Evolutionary conservation across 2,797 vertebrate genomes (phyloP).

Genomic region (Tragopan temminckii): DNA sequence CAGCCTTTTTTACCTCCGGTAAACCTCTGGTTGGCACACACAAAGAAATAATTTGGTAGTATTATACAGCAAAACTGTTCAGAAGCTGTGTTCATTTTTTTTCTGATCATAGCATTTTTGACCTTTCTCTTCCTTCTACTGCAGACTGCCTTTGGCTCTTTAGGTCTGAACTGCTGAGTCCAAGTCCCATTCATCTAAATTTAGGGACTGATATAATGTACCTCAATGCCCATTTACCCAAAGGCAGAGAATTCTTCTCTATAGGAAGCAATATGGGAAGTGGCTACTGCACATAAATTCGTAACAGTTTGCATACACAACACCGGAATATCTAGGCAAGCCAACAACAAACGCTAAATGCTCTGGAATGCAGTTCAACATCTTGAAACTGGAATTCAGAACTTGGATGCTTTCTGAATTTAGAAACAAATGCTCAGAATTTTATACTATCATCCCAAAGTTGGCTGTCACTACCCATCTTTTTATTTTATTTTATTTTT

Average conservation of each 20-base stretch:
- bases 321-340: background rate
- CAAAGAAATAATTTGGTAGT: background rate
- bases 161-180: background rate
- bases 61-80: background rate
- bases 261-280: background rate
- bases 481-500: background rate
- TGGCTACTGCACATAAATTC: background rate
- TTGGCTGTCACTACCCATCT: background rate
- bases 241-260: background rate
- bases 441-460: background rate
- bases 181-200: background rate
- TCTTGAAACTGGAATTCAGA: background rate
- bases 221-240: background rate
- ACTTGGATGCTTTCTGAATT: background rate
- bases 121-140: background rate
- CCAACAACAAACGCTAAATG: background rate
- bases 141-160: background rate
- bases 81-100: background rate
- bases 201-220: background rate
- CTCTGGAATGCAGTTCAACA: background rate
- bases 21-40: background rate
- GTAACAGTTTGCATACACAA: background rate
- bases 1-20: background rate
- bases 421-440: background rate
- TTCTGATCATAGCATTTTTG: background rate